Evolutionary conservation across 2,113 vertebrate species (phyloP).

Genomic region (Colistium nudipinnis): DNA sequence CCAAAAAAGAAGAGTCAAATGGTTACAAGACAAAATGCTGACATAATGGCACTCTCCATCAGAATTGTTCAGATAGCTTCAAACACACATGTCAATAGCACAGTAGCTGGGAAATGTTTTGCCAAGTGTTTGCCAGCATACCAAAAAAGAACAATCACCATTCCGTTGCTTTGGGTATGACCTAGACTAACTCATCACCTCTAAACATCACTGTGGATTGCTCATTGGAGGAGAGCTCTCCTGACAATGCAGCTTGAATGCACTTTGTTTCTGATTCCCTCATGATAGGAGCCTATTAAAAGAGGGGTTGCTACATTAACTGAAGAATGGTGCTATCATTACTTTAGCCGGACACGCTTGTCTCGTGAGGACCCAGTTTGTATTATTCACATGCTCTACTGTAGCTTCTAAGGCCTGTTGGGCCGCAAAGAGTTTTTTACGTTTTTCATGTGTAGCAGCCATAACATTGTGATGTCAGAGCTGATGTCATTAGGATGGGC

Average conservation of each 20-base stretch:
- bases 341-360: conserved; percentile 47
- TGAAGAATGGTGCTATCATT: conserved; percentile 79
- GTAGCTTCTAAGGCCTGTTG: conserved; percentile 54
- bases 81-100: conserved; percentile 12
- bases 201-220: conserved; percentile 60
- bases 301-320: conserved; percentile 44
- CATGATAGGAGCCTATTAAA: conserved; percentile 25
- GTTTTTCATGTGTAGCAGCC: conserved; percentile 73
- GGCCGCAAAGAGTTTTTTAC: conserved; percentile 38
- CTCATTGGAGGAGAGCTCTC: conserved; percentile 60
- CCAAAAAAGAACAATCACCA: conserved; percentile 54
- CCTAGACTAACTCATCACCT: conserved; percentile 20
- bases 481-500: conserved; percentile 66
- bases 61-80: conserved; percentile 22
- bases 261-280: conserved; percentile 72
- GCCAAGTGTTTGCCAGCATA: conserved; percentile 57
- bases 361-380: conserved; percentile 54
- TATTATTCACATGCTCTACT: conserved; percentile 64
- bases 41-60: neutral
- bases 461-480: conserved; percentile 75
- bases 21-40: conserved; percentile 8
- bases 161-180: conserved; percentile 46
- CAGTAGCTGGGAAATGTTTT: conserved; percentile 9
- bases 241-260: conserved; percentile 74
- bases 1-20: conserved; percentile 16